Conservation (phyloP, 1,140 invertebrate species). For the Trichoplusia ni region DNA sequence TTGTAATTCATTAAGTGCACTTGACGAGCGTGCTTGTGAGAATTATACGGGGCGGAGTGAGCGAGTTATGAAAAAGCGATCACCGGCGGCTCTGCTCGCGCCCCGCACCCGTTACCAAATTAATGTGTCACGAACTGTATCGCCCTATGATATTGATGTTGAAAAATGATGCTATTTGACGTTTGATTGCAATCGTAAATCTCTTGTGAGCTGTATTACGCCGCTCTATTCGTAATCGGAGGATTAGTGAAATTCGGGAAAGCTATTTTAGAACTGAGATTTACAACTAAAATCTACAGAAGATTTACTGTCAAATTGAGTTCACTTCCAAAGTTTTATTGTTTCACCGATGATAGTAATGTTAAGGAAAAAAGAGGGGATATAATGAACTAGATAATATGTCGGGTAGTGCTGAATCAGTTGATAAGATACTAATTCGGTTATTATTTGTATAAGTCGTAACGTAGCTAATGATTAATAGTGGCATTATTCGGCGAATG, state of each 20-base stretch:
- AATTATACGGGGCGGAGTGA: not conserved
- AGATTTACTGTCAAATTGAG: no score
- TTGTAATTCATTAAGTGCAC: slow-evolving; percentile 28
- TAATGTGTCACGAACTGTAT: slow-evolving; percentile 56
- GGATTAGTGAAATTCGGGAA: slow-evolving; percentile 12
- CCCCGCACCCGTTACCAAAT: slow-evolving; percentile 51
- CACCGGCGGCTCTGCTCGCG: slow-evolving; percentile 28
- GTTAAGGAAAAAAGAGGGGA: slow-evolving; percentile 2
- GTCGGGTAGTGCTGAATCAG: slow-evolving; percentile 6
- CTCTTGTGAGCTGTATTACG: slow-evolving; percentile 28
- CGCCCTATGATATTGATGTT: slow-evolving; percentile 48
- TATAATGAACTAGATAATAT: slow-evolving; percentile 11
- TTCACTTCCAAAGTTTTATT: no score
- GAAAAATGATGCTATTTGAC: slow-evolving; percentile 52
- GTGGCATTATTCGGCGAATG: slow-evolving; percentile 44
- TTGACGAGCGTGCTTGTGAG: slow-evolving; percentile 4
- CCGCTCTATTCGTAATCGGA: slow-evolving; percentile 21
- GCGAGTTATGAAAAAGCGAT: slow-evolving; percentile 48
- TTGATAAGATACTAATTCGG: slow-evolving; percentile 19
- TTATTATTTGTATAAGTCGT: slow-evolving; percentile 28
- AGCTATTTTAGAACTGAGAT: not conserved
- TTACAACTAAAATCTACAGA: no score
- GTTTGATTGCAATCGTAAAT: slow-evolving; percentile 57
- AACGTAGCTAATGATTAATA: slow-evolving; percentile 51
- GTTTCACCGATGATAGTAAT: no score